Evolutionary conservation across 2,888 invertebrate genomes (phyloP), one percentile per base, ranked within the genome.

Genomic region (Drosophila antonietae): DNA sequence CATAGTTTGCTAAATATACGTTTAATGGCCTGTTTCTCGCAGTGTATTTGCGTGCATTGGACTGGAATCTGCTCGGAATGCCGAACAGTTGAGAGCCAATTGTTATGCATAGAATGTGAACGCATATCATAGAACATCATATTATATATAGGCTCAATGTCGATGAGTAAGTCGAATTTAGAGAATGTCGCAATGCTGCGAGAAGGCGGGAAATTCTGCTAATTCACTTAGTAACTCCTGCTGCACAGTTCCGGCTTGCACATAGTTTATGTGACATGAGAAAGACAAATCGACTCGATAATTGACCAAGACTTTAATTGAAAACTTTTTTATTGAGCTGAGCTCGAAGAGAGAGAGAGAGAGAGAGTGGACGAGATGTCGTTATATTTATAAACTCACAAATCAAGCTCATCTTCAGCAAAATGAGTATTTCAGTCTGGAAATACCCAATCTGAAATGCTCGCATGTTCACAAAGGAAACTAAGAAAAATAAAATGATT

Each of bases 41-140:
- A 49, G 59, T 49, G 59, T 49, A 49, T 8, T 31, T 31, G 20
- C 59, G 18, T 33, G 43, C n/a, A 57, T 43, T 57, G 46, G 20
- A 46, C 41, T 44, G 58, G 28, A 39, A 58, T 53, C 63, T 75
- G 89, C 20, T 51, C 71, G 57, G 81, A 80, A 83, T 88, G 73
- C 62, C 31, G 78, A 64, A n/a, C 55, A 64, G 83, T 10, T 3
- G 23, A 1, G 10, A 28, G 10, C 12, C 61, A 63, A 68, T 83
- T 86, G 68, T 44, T 76, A 83, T 83, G 83, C 89, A 56, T 57
- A 46, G 58, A 68, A 65, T 80, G 83, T 78, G 72, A 3, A 53
- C 67, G 63, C 31, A 18, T 23, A 53, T 41, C 37, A 41, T 51
- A 58, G 35, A 58, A 58, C 20, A 58, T 52, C 58, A 62, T 70